Percentiles rank a stretch among this genome's conserved stretches.
Evolutionary conservation across 2,113 vertebrate species (phyloP).

Genomic region (Arvicanthis niloticus): DNA sequence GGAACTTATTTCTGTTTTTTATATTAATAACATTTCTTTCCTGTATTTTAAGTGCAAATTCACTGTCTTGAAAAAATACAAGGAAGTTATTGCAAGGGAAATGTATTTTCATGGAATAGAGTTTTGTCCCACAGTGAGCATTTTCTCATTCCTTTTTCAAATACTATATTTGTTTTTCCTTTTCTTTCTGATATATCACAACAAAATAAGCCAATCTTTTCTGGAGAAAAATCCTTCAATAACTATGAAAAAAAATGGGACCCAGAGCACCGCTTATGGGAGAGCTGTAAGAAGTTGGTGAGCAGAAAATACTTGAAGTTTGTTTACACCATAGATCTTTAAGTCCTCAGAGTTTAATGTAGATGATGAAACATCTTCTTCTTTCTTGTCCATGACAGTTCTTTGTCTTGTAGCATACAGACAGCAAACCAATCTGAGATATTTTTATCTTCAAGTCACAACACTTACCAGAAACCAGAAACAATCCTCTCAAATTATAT

Average conservation of each 20-base stretch:
- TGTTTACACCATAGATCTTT: constrained; percentile 68
- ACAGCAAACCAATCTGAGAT: constrained; percentile 61
- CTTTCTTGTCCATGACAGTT: constrained; percentile 64
- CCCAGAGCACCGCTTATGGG: constrained; percentile 35
- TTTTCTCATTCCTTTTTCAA: constrained; percentile 54
- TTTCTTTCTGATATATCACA: constrained; percentile 16
- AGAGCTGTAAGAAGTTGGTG: constrained; percentile 40
- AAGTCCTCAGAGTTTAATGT: constrained; percentile 74
- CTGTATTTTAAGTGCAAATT: constrained; percentile 27
- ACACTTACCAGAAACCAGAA: constrained; percentile 76
- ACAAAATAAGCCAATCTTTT: constrained; percentile 29
- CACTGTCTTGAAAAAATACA: constrained; percentile 44
- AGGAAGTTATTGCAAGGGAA: neutral
- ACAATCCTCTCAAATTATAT: constrained; percentile 75
- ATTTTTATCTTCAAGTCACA: constrained; percentile 83
- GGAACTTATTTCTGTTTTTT: constrained; percentile 29
- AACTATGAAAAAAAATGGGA: constrained; percentile 26
- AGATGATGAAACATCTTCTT: constrained; percentile 76
- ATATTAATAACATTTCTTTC: constrained; percentile 11
- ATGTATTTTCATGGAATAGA: constrained; percentile 40
- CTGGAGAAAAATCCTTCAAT: constrained; percentile 5
- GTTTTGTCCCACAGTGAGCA: constrained; percentile 20
- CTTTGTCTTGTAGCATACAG: constrained; percentile 67
- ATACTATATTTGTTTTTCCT: neutral
- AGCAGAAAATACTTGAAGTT: constrained; percentile 75